Evolutionary conservation across 2,797 vertebrate genomes (phyloP), one percentile per base, ranked within the genome.

Genomic region (Gambusia yucatana): DNA sequence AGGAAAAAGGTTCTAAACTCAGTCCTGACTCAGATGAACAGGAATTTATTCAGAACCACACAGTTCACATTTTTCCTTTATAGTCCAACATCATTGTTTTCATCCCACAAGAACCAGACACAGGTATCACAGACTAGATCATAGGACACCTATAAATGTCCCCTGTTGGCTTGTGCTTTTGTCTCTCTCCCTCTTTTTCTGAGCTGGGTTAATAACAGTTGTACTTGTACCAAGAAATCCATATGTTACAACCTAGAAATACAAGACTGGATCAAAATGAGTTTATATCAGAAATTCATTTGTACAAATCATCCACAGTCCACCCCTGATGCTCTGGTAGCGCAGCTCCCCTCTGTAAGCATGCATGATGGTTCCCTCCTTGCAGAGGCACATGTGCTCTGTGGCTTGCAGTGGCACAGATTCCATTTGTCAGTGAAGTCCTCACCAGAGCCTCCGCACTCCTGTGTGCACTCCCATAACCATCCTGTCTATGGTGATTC

Each of bases 11-110:
- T 36, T 7, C 6, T 1, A 14, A 50, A 72, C 59, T n/a, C 59
- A 79, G 80, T 87, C 78, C 77, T 65, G 3, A 13, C 28, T 73
- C 9, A 65, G 30, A n/a, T 63, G 55, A 70, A 30, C 20, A 75
- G 52, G 28, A 83, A 22, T 44, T 30, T 30, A 25, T 46, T 11
- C 52, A 39, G 73, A 65, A 77, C 36, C 61, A 81, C 13, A 41
- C 20, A 16, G 8, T 72, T 55, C 25, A 65, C 0, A 50, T 48
- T 48, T 52, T 74, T 77, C 57, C 11, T 36, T 50, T 43, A 10
- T 46, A 46, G 20, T 46, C 59, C 79, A 76, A 79, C 13, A 43
- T 48, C 0, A 47, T 78, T 25, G 10, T 47, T 59, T 83, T 79
- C 48, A 36, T 3, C 14, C 28, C 3, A 44, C 22, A 72, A 50